These are phyloP conservation scores for Aspidiotus rigidus DNA, from an alignment of 2,888 invertebrate genomes.

Conservation along the genomic window DNA sequence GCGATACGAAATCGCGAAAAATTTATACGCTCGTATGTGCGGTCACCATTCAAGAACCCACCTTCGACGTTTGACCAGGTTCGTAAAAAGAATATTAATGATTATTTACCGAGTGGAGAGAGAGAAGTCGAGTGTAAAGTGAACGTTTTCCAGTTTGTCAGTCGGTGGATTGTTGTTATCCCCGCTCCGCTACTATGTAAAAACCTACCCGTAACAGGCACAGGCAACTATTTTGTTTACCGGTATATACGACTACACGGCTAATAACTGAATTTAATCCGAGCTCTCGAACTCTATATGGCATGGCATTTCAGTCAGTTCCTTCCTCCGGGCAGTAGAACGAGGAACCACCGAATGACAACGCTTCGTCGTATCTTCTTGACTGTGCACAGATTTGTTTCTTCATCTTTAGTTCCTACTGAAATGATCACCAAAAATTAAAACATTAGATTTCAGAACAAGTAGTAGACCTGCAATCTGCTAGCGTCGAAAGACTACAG, in stretches of 20 bases:
- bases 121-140: slow-evolving; percentile 24
- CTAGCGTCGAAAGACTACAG: no score
- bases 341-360: no score
- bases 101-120: slow-evolving; percentile 23
- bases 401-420: no score
- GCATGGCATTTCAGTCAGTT: no score
- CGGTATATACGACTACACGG: not conserved
- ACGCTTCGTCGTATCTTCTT: no score
- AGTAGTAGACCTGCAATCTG: no score
- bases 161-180: slow-evolving; percentile 32
- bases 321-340: no score
- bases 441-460: no score
- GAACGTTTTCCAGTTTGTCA: slow-evolving; percentile 32
- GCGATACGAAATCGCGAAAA: slow-evolving; percentile 30
- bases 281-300: no score
- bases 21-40: slow-evolving; percentile 13
- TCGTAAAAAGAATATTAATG: slow-evolving; percentile 20
- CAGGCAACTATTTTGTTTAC: slow-evolving; percentile 32
- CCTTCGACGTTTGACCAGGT: slow-evolving; percentile 21
- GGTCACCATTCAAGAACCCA: slow-evolving; percentile 19
- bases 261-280: slow-evolving; percentile 9
- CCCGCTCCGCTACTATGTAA: slow-evolving; percentile 32
- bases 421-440: no score
- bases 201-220: slow-evolving; percentile 32
- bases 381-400: no score